These are phyloP conservation scores for Leptodactylus fuscus DNA, from an alignment of 2,113 vertebrate genomes.

Conservation along the genomic window DNA sequence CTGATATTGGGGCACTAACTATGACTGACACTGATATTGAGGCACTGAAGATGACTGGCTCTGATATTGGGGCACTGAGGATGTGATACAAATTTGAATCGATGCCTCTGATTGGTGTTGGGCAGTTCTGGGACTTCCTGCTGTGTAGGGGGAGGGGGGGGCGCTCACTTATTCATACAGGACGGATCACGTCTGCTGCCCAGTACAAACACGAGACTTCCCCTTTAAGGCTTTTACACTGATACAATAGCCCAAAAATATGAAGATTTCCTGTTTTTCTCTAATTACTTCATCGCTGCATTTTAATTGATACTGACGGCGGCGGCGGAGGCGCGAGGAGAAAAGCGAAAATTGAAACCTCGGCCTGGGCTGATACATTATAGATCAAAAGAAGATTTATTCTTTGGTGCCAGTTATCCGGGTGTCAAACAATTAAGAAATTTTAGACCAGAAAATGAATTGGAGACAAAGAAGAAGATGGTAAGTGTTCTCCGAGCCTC, in stretches of 20 bases:
- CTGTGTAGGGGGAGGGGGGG: neutral
- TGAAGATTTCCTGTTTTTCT: neutral
- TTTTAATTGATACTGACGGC: neutral
- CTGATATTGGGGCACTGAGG: neutral
- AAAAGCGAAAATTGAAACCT: neutral
- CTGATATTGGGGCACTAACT: neutral
- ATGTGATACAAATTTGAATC: neutral
- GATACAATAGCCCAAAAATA: too few species aligned
- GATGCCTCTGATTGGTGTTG: too few species aligned
- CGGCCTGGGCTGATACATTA: conserved; percentile 9
- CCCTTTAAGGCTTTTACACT: too few species aligned
- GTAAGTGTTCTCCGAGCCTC: neutral
- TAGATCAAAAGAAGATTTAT: conserved; percentile 15
- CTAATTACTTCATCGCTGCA: neutral
- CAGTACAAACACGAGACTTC: too few species aligned
- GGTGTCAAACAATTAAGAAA: conserved; percentile 17
- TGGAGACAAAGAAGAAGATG: neutral
- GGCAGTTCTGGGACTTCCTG: neutral
- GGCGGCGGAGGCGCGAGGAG: neutral
- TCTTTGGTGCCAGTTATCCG: neutral
- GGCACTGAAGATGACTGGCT: neutral
- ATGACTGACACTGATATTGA: neutral
- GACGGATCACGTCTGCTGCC: too few species aligned
- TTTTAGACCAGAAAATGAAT: conserved; percentile 10
- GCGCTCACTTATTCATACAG: too few species aligned